Base-by-base conservation (phyloP, 2,113 vertebrate species). In the Proteles cristata region DNA sequence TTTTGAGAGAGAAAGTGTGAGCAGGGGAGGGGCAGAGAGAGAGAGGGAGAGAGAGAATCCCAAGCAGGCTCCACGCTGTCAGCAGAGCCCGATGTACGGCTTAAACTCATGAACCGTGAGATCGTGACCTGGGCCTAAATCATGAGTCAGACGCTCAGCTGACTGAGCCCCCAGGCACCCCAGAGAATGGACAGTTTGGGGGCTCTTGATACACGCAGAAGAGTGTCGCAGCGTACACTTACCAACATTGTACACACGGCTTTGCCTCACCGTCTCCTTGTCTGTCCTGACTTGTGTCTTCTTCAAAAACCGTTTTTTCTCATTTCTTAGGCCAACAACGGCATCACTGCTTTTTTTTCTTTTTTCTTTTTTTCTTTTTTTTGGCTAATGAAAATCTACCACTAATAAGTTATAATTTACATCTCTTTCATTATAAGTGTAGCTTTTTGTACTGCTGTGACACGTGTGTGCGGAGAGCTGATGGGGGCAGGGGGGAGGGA, bases 191-290 rank as follows among this genome's bases (percentile, higher is more conserved):
- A 0, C 31, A 28, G 65, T 17, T 45, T 58, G 26, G 35, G 35
- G 25, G 31, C 48, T 81, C 5, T 39, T 31, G n/a, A 11, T 50
- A 11, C 1, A 5, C 2, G 17, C 73, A 69, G 77, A 77, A 31
- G 26, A 5, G 53, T 5, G 4, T 11, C 16, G 15, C 15, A 55
- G 53, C 17, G 61, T 26, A 12, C 58, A 6, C 66, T 86, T 10
- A 15, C 63, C 53, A 45, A 4, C 19, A 61, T 1, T 26, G 4
- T 5, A 7, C 21, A 11, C 23, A 25, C 11, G 7, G 6, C 2
- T 39, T 3, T 55, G 71, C 80, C 35, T 8, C 48, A 12, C 26
- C 2, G 8, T 53, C 53, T 63, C 71, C 33, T 35, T 31, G 45
- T 68, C 48, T 35, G 6, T 31, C 23, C 31, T 31, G 28, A 21